Base-by-base conservation (phyloP, 2,113 vertebrate genomes). In the Perognathus longimembris region DNA sequence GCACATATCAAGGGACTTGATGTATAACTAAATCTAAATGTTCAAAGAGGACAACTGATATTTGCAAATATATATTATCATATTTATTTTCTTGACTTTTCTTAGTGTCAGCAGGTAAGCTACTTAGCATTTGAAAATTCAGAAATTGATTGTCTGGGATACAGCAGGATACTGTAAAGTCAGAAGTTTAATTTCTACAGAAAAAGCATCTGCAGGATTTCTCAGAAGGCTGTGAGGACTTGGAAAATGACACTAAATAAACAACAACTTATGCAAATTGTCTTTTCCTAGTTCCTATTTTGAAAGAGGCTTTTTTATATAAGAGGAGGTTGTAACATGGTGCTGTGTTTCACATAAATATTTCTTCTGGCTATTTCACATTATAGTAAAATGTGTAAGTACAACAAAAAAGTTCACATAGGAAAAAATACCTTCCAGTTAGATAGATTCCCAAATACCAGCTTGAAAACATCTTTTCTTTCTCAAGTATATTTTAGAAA, bases 171-270 rank as follows among this genome's bases (percentile, higher is more conserved):
- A n/a, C 63, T 88, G 34, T 86, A 34, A 90, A 94, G 69, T 59
- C 77, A 54, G 77, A 77, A 45, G 57, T 80, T 92, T 95, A 89
- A 90, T 92, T 90, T 85, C 64, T 91, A 81, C 64, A 93, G 94
- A 75, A 92, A 70, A 89, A 89, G 86, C 87, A 18, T 84, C 93
- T 22, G 45, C 36, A 70, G 67, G 5, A 86, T 93, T 90, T 90
- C 73, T 85, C 85, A 84, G 83, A 92, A 92, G 90, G 20, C 15
- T 64, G 50, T 54, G 50, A 80, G 57, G 34, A 42, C 45, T 85
- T 54, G 85, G 85, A 81, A 85, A 95, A 82, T 36, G 85, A 77
- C 45, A 50, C 76, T 59, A 89, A 93, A 63, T 69, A 85, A 94
- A 76, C 63, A 94, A 71, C 63, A 81, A 42, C 67, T 76, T 94